These are phyloP conservation scores for Drosophila grimshawi DNA, from an alignment of 1,140 invertebrate species.

Conservation along the genomic window DNA sequence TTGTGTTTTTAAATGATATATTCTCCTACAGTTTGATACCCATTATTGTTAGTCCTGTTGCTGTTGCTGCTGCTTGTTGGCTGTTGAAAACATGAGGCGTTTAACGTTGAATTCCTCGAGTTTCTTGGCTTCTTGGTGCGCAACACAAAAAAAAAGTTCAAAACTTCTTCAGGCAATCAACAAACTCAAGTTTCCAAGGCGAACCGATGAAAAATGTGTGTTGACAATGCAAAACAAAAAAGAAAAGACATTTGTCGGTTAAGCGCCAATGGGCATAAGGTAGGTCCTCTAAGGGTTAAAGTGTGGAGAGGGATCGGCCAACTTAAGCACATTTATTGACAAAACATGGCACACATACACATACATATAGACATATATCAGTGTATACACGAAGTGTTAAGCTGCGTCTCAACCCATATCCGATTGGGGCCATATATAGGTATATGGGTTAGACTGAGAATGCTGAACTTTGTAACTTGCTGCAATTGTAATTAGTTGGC, in stretches of 20 bases:
- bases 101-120: conserved; percentile 7
- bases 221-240: conserved; percentile 48
- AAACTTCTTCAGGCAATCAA: conserved; percentile 62
- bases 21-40: not conserved
- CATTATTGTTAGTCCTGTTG: conserved; percentile 2
- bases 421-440: conserved; percentile 15
- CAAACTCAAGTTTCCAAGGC: conserved; percentile 79
- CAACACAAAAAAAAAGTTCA: conserved; percentile 12
- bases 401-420: conserved; percentile 6
- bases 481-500: too few relatives aligned
- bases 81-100: conserved; percentile 6
- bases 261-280: conserved; percentile 26
- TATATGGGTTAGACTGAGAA: not conserved
- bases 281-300: not conserved
- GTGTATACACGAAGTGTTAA: not conserved
- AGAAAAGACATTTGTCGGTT: conserved; percentile 43
- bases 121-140: not conserved
- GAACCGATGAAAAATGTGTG: conserved; percentile 43
- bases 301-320: not conserved
- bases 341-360: conserved; percentile 46
- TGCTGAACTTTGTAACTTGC: not conserved
- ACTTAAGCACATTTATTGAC: conserved; percentile 53
- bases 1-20: not conserved
- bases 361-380: too few relatives aligned
- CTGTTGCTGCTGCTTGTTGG: not conserved